Evolutionary conservation across 2,113 vertebrate genomes (phyloP).

Genomic region (Sturnira hondurensis): DNA sequence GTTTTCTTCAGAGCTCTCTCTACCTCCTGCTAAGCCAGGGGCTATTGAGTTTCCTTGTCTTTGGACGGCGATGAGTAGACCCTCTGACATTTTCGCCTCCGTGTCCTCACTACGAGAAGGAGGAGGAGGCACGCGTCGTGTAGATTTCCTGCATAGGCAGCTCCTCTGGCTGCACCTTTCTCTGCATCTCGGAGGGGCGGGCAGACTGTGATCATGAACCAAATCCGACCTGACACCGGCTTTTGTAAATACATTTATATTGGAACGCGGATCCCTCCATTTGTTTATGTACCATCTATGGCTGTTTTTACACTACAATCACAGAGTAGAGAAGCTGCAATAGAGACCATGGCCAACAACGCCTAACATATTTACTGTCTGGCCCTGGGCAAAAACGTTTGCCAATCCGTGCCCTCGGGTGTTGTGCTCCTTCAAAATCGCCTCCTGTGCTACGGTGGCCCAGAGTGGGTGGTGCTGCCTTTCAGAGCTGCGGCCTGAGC

Average conservation of each 20-base stretch:
- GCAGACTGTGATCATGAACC: neutral
- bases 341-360: neutral
- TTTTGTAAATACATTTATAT: constrained; percentile 44
- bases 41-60: neutral
- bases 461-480: constrained; percentile 20
- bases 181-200: neutral
- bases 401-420: neutral
- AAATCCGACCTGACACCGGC: neutral
- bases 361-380: neutral
- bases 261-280: neutral
- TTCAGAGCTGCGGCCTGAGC: neutral
- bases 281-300: neutral
- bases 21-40: neutral
- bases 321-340: neutral
- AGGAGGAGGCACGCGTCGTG: neutral
- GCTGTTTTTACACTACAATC: neutral
- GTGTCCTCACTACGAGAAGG: neutral
- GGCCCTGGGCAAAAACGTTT: neutral
- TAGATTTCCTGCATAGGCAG: neutral
- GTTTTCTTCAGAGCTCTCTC: neutral
- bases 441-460: neutral
- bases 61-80: neutral
- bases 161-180: neutral
- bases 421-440: neutral
- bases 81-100: neutral